Percentiles rank a stretch among this genome's conserved stretches.
Conservation (phyloP, 2,113 vertebrate genomes). For the Plectropomus leopardus region DNA sequence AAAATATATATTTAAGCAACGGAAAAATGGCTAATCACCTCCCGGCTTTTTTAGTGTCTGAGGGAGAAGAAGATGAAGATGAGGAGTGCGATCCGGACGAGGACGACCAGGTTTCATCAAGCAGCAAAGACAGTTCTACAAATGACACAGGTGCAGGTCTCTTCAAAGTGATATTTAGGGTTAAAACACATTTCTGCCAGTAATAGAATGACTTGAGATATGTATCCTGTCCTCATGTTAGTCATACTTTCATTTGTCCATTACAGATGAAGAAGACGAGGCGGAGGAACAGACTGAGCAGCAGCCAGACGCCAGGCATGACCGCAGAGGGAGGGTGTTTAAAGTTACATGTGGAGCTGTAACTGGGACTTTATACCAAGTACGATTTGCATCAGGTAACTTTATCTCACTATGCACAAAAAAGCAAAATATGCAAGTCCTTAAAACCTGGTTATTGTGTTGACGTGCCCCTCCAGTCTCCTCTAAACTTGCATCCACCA, state of each 20-base stretch:
- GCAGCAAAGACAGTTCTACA: background rate
- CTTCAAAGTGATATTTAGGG: background rate
- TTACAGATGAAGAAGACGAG: constrained; percentile 33
- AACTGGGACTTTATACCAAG: constrained; percentile 61
- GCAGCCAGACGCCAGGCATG: background rate
- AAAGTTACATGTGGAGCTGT: constrained; percentile 70
- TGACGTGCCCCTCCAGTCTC: background rate
- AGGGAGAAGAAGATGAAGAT: constrained; percentile 23
- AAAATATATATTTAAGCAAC: background rate
- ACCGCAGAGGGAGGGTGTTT: constrained; percentile 26
- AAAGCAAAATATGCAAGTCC: background rate
- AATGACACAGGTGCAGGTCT: constrained; percentile 22
- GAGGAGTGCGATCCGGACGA: constrained; percentile 17
- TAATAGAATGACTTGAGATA: background rate
- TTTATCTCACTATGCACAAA: background rate
- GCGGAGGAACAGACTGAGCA: background rate
- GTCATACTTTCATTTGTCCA: background rate
- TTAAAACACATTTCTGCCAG: background rate
- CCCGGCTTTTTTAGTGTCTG: background rate
- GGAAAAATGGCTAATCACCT: background rate
- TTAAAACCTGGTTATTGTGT: no score
- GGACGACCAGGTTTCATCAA: constrained; percentile 5
- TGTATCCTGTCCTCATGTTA: no score
- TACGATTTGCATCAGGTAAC: constrained; percentile 79
- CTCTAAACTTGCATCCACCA: background rate